phyloP scores from a whole-genome alignment of 2,888 invertebrate species.

The Metalampra italica region DNA sequence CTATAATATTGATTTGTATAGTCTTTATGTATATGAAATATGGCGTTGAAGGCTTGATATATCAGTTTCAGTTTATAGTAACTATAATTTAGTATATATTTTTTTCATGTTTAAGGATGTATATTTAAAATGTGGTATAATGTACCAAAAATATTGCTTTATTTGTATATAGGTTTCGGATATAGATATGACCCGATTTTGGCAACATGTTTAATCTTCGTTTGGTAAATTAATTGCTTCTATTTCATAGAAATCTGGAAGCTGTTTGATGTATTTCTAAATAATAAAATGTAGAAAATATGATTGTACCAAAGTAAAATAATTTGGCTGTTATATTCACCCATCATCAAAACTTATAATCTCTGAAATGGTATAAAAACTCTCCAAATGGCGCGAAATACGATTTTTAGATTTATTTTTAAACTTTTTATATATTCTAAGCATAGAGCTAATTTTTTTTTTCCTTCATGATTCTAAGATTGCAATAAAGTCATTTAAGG shows the following conservation, averaged over 20 bases:
- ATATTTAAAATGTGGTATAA: constrained; percentile 23
- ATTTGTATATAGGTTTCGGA: constrained; percentile 35
- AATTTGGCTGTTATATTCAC: constrained; percentile 45
- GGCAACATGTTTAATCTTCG: constrained; percentile 1
- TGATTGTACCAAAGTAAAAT: constrained; percentile 42
- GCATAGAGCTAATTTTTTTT: too few relatives aligned
- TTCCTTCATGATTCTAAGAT: background rate
- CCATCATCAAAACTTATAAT: constrained; percentile 21
- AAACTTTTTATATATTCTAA: background rate
- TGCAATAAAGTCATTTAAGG: background rate
- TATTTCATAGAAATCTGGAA: constrained; percentile 12
- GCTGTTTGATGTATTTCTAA: constrained; percentile 6
- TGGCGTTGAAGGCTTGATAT: background rate
- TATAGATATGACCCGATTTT: constrained; percentile 5
- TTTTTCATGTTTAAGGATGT: constrained; percentile 16
- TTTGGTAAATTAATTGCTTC: constrained; percentile 6
- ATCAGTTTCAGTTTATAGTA: constrained; percentile 7
- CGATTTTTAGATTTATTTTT: background rate
- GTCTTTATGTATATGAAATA: background rate
- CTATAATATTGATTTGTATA: background rate
- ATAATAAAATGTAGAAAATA: constrained; percentile 20
- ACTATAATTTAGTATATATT: too few relatives aligned
- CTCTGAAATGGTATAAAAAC: background rate
- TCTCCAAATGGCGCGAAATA: background rate
- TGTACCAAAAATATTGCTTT: constrained; percentile 27